Percentiles rank a stretch among this genome's conserved stretches.
Evolutionary conservation across 2,797 vertebrate genomes (phyloP).

Genomic region (Typhlichthys eigenmanni): DNA sequence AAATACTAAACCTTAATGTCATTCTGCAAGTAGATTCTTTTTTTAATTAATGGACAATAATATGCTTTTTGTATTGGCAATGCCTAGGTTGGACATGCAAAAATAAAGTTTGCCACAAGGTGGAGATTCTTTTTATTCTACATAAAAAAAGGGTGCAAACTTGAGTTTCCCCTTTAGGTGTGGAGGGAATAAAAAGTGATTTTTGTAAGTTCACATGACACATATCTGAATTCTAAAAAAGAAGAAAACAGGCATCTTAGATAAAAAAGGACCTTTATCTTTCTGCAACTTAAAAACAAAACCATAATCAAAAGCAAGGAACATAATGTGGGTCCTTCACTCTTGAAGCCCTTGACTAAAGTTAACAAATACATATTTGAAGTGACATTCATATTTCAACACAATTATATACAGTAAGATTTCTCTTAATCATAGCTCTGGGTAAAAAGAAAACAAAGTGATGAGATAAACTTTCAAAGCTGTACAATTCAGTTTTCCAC

Average conservation of each 20-base stretch:
- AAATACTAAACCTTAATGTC: too few species aligned
- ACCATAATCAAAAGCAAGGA: conserved; percentile 59
- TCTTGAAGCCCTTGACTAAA: conserved; percentile 79
- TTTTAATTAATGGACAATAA: neutral
- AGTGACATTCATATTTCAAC: conserved; percentile 85
- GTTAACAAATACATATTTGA: conserved; percentile 79
- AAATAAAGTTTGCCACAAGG: conserved; percentile 57
- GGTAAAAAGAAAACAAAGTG: conserved; percentile 53
- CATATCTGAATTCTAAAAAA: conserved; percentile 68
- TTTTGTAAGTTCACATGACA: conserved; percentile 78
- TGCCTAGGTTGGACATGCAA: conserved; percentile 7
- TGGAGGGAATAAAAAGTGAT: conserved; percentile 84
- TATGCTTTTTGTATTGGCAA: neutral
- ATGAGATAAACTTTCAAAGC: conserved; percentile 72
- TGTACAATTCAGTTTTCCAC: conserved; percentile 78
- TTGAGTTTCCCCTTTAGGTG: conserved; percentile 82
- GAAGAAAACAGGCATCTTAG: conserved; percentile 67
- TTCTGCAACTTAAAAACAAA: conserved; percentile 77
- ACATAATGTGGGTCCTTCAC: conserved; percentile 71
- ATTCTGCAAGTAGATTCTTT: too few species aligned
- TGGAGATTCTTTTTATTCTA: conserved; percentile 91
- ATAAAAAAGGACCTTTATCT: conserved; percentile 70
- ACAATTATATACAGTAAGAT: conserved; percentile 81
- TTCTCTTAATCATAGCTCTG: conserved; percentile 75
- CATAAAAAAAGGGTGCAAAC: conserved; percentile 95